phyloP scores from a whole-genome alignment of 2,797 vertebrate genomes.

The Chiloscyllium punctatum region DNA sequence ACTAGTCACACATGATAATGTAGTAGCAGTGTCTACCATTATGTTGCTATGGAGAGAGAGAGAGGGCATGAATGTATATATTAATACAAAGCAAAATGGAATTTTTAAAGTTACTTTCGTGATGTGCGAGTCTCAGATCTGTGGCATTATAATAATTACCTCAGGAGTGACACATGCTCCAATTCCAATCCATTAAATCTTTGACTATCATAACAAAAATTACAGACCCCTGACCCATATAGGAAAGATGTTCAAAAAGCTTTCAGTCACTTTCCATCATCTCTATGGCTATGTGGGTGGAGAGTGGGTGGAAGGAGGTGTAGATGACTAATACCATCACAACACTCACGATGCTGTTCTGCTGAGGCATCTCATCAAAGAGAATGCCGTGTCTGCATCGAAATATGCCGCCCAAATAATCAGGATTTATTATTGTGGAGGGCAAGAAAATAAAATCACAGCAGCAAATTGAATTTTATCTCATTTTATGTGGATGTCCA shows the following conservation, averaged over 20 bases:
- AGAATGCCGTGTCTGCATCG: neutral
- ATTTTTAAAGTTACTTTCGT: neutral
- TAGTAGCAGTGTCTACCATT: neutral
- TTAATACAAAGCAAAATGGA: neutral
- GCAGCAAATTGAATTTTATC: neutral
- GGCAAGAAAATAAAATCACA: neutral
- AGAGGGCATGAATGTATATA: neutral
- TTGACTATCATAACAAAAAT: neutral
- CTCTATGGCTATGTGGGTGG: neutral
- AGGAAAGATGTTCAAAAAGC: neutral
- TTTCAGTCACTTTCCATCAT: neutral
- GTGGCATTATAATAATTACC: neutral
- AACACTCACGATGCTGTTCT: neutral
- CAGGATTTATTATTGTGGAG: neutral
- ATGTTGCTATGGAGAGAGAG: conserved; percentile 17
- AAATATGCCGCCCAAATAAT: neutral
- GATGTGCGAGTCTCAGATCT: neutral
- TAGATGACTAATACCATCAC: neutral
- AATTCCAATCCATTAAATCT: conserved; percentile 19
- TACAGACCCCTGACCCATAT: neutral
- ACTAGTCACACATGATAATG: neutral
- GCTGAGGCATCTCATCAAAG: neutral
- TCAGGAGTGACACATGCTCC: neutral
- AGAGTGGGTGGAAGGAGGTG: neutral
- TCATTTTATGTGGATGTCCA: no score